Evolutionary conservation across 2,113 vertebrate species (phyloP).

Genomic region (Excalfactoria chinensis): DNA sequence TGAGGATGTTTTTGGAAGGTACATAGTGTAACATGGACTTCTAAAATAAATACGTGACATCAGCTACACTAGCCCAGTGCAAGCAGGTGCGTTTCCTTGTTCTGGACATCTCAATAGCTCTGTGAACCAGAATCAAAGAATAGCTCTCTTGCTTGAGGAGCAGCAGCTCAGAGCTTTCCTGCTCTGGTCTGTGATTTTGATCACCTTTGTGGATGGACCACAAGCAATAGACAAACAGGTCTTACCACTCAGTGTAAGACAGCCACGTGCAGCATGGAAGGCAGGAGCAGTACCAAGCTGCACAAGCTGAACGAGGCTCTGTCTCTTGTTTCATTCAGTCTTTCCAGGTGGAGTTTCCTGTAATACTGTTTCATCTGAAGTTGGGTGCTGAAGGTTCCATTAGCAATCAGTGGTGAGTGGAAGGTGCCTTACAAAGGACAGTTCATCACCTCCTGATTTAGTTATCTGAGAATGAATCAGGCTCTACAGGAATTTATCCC

Average conservation of each 20-base stretch:
- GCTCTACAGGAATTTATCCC: background rate
- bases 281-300: background rate
- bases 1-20: background rate
- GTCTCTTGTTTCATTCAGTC: background rate
- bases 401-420: background rate
- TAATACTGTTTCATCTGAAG: accelerated
- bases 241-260: background rate
- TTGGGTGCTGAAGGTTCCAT: background rate
- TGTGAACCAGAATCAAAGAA: background rate
- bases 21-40: background rate
- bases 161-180: background rate
- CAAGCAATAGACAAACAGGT: background rate
- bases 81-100: background rate
- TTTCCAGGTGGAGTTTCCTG: background rate
- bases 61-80: background rate
- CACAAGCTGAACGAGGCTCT: background rate
- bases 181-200: background rate
- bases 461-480: background rate
- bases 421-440: background rate
- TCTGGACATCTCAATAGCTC: background rate
- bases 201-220: background rate
- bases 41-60: background rate
- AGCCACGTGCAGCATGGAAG: accelerated
- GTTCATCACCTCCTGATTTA: background rate
- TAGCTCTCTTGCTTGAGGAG: background rate